phyloP scores from a whole-genome alignment of 1,140 invertebrate species.

The Drosophila kohkoa region DNA sequence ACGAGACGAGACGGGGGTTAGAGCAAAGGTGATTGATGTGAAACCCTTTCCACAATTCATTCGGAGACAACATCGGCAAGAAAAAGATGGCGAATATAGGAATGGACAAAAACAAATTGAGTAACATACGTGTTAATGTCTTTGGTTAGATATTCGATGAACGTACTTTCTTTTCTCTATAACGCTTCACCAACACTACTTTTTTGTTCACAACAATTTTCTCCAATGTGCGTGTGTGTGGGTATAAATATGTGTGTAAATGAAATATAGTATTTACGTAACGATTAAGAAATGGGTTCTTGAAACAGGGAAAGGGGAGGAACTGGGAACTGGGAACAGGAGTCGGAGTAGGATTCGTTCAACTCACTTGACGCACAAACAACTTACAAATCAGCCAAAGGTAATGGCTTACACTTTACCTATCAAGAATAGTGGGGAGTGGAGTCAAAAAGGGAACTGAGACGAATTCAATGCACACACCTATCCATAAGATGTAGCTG shows the following conservation, averaged over 20 bases:
- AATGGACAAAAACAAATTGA: constrained; percentile 18
- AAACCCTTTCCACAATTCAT: constrained; percentile 25
- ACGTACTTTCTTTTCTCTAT: background rate
- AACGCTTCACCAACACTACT: background rate
- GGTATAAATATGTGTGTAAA: constrained; percentile 1
- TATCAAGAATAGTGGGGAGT: background rate
- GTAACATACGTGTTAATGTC: constrained; percentile 19
- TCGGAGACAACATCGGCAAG: constrained; percentile 35
- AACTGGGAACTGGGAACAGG: background rate
- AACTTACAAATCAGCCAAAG: constrained; percentile 7
- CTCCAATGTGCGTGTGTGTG: background rate
- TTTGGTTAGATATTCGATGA: background rate
- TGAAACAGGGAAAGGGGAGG: background rate
- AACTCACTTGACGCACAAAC: constrained; percentile 27
- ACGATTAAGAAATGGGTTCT: background rate
- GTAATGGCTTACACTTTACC: background rate
- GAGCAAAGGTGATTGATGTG: constrained; percentile 3
- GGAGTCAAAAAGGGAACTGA: too few species aligned
- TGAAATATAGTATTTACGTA: constrained; percentile 3
- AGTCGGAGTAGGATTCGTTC: background rate
- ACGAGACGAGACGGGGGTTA: constrained; percentile 1
- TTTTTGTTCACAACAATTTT: background rate
- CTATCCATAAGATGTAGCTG: too few species aligned
- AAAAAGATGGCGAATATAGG: constrained; percentile 18
- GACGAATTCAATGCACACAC: too few species aligned